Base-by-base conservation (phyloP, 2,113 vertebrate genomes). In the Rhombomys opimus region DNA sequence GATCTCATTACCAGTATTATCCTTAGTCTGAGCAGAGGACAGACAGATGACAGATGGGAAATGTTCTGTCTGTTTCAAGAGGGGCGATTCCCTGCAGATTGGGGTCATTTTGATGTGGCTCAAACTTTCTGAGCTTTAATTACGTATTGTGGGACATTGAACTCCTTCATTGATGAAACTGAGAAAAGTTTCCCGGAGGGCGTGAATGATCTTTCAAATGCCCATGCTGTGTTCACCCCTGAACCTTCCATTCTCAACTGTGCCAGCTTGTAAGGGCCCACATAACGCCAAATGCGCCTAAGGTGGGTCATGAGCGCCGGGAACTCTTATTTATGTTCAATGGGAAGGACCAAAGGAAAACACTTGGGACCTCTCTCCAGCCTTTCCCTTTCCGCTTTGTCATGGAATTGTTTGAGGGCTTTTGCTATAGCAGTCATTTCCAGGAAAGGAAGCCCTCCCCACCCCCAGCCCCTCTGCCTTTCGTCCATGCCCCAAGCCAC, bases 21-120 rank as follows among this genome's bases (percentile, higher is more conserved):
- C 97, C 97, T 0, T 75, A 87, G 88, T 89, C 90, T 91, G 89
- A 89, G 89, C 75, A 38, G 18, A 32, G 82, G 77, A 82, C 77
- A 97, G 86, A 91, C 87, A 97, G 96, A 94, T 95, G 87, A 96
- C 92, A 95, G 97, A 97, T 93, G 97, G 96, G 95, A 98, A 98
- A 98, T 96, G 87, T 95, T 96, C 94, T 93, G 95, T 98, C 95
- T 94, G 90, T 97, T 90, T 97, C 97, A 97, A 97, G 96, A 96
- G 35, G 50, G 0, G 22, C 77, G 88, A 68, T 50, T 32, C 73
- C 52, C 87, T 73, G 23, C 25, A 13, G 32, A 67, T n/a, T 32
- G 57, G 70, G 27, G 7, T 73, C 57, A 38, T 68, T 93, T 52
- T 0, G 6, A 73, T 14, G 5, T 17, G 10, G 72, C 32, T 38